phyloP scores from a whole-genome alignment of 1,140 invertebrate species.

The Drosophila eugracilis region DNA sequence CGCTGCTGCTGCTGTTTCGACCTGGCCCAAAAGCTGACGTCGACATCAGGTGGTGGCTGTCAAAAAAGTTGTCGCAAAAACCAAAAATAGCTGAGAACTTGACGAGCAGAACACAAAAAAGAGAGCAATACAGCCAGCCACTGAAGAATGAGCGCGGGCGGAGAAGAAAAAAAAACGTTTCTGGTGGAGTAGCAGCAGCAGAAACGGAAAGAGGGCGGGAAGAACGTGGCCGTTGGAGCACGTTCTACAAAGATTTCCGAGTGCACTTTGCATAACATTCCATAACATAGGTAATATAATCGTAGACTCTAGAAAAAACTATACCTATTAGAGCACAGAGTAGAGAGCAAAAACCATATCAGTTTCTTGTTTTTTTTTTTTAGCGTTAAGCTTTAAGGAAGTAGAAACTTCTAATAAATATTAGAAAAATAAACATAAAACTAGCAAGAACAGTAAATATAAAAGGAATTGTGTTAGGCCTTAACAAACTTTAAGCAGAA shows the following conservation, averaged over 20 bases:
- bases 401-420: not conserved
- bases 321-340: not conserved
- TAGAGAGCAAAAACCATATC: not conserved
- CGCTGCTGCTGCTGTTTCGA: slow-evolving; percentile 38
- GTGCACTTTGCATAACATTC: slow-evolving; percentile 49
- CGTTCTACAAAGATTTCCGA: slow-evolving; percentile 40
- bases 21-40: slow-evolving; percentile 61
- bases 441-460: not conserved
- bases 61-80: slow-evolving; percentile 49
- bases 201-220: not conserved
- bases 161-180: not conserved
- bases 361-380: not conserved
- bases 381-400: not conserved
- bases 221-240: slow-evolving; percentile 41
- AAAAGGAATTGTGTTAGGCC: not conserved
- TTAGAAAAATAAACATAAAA: not conserved
- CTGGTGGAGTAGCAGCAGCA: not conserved
- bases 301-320: not conserved
- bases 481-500: too few species aligned
- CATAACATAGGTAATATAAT: slow-evolving; percentile 28
- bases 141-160: slow-evolving; percentile 2
- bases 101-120: not conserved
- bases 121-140: not conserved
- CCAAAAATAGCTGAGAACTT: slow-evolving; percentile 63
- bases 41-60: slow-evolving; percentile 66